Base-by-base conservation (phyloP, 1,140 invertebrate genomes). In the Phocides pigmalion region DNA sequence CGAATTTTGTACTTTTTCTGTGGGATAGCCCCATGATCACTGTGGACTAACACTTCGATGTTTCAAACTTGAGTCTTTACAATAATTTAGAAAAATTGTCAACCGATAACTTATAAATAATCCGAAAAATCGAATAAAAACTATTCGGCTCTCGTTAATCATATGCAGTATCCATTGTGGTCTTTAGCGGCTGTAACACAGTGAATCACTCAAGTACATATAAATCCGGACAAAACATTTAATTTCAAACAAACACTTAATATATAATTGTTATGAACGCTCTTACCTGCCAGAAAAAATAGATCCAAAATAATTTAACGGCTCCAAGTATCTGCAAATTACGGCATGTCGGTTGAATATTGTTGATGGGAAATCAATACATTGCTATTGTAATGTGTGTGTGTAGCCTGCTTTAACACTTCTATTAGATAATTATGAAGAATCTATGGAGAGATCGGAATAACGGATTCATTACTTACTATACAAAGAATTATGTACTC, bases 31-130 rank as follows among this genome's bases (percentile, higher is more conserved):
- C 84, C 82, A 72, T 76, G 74, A 86, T 87, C 84, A 88, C 87
- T 82, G 88, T 88, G 88, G 88, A 90, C 88, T 86, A 83, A 84
- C 74, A 87, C 81, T 90, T 90, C 88, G 88, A 89, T 90, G 88
- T 90, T 87, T 88, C 63, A 80, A 83, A 82, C 79, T 84, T 84
- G 80, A 90, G 75, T 87, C 81, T 87, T 87, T 84, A 85, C 51
- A 82, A 74, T 87, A 84, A 86, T 89, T 87, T 87, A 85, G 79
- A 87, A 85, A 84, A 84, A 88, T 81, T 87, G 82, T 89, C 84
- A 89, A 87, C 85, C 86, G 77, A 88, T 89, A 89, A 88, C 80
- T 84, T 79, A 87, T 50, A 82, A 87, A 79, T 72, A 75, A 84
- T 72, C 50, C 54, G 58, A 66, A 63, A 72, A 79, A 74, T 74